Evolutionary conservation across 2,888 invertebrate genomes (phyloP).

Genomic region (Drosophila meridionalis): DNA sequence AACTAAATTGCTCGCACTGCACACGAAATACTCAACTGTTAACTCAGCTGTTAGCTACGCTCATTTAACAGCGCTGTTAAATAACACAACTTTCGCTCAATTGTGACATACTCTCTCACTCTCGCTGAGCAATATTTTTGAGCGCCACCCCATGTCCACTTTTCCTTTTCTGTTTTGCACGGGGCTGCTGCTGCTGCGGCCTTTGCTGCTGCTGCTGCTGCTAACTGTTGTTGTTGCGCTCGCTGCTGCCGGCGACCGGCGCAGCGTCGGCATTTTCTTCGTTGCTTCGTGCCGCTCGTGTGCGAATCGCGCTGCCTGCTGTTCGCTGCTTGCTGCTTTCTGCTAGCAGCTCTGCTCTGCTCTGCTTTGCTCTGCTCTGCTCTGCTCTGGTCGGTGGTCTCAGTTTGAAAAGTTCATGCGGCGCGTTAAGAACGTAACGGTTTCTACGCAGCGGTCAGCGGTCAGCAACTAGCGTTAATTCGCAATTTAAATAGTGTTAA

Average conservation of each 20-base stretch:
- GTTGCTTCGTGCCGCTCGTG: conserved; percentile 31
- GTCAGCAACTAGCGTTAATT: conserved; percentile 42
- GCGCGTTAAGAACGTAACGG: conserved; percentile 75
- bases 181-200: conserved; percentile 5
- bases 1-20: not conserved
- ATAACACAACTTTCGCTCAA: conserved; percentile 7
- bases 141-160: conserved; percentile 31
- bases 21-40: not conserved
- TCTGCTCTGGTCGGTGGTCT: conserved; percentile 54
- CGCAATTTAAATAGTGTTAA: conserved; percentile 47
- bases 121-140: conserved; percentile 29
- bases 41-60: not conserved
- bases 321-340: conserved; percentile 32
- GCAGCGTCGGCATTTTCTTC: conserved; percentile 43
- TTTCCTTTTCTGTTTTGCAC: conserved; percentile 25
- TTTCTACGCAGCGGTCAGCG: conserved; percentile 35
- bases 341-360: conserved; percentile 43
- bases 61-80: conserved; percentile 8
- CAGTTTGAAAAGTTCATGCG: conserved; percentile 80
- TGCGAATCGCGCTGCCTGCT: conserved; percentile 21
- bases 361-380: conserved; percentile 42
- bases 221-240: conserved; percentile 21
- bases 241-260: conserved; percentile 57
- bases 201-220: conserved; percentile 8
- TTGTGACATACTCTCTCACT: not conserved